Evolutionary conservation across 2,888 invertebrate species (phyloP).

Genomic region (Elmis aenea): DNA sequence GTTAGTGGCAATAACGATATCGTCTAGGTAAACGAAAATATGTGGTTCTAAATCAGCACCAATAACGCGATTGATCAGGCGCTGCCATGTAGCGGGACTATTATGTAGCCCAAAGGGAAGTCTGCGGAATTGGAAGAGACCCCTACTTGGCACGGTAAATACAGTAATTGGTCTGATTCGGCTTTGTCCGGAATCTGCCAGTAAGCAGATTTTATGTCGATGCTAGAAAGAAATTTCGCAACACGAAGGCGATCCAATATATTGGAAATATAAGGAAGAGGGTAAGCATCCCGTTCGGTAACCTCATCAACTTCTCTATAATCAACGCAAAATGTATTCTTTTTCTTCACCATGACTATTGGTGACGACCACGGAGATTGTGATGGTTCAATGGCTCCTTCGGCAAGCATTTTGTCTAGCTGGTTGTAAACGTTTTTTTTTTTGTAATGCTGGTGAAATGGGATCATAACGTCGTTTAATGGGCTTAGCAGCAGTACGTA

Average conservation of each 20-base stretch:
- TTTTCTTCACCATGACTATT: constrained; percentile 5
- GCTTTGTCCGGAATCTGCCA: constrained; percentile 29
- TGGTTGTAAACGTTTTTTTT: constrained; percentile 6
- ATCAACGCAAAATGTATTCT: constrained; percentile 5
- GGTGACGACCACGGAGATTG: constrained; percentile 4
- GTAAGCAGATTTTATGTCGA: constrained; percentile 25
- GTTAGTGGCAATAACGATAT: constrained; percentile 11
- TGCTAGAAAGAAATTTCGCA: neutral
- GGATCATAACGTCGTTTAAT: constrained; percentile 15
- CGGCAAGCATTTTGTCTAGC: constrained; percentile 4
- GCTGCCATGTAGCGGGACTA: constrained; percentile 27
- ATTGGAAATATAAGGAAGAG: neutral
- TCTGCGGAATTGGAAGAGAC: constrained; percentile 19
- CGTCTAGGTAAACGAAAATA: constrained; percentile 17
- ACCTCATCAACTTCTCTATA: constrained; percentile 1
- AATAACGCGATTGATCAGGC: constrained; percentile 27
- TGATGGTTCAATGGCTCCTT: constrained; percentile 3
- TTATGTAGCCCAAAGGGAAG: constrained; percentile 32
- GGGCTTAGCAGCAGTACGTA: constrained; percentile 7
- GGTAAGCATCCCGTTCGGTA: too few species aligned
- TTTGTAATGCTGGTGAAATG: constrained; percentile 7
- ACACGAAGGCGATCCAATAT: neutral
- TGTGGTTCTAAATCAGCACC: constrained; percentile 25
- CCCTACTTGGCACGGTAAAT: constrained; percentile 21
- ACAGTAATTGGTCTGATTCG: constrained; percentile 19